These are phyloP conservation scores for Drosophila rubida DNA, from an alignment of 2,888 invertebrate species.

Conservation along the genomic window DNA sequence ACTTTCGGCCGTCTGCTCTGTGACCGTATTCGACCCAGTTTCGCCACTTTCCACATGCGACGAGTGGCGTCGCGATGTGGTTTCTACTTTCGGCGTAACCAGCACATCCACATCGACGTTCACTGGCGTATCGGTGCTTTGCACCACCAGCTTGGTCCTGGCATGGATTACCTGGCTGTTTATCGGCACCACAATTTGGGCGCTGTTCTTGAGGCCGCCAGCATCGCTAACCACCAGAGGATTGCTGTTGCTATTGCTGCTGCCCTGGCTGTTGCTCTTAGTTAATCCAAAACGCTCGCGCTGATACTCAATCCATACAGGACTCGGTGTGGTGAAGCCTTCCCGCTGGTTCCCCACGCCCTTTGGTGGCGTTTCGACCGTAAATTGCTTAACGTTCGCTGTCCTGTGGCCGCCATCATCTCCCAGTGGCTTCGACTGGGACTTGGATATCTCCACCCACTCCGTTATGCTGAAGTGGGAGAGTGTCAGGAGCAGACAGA, in stretches of 20 bases:
- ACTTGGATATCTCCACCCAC: slow-evolving; percentile 62
- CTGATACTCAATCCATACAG: slow-evolving; percentile 83
- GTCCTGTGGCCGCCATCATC: neutral
- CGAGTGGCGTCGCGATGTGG: slow-evolving; percentile 65
- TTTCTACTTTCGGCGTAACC: slow-evolving; percentile 63
- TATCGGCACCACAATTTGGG: slow-evolving; percentile 63
- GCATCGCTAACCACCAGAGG: slow-evolving; percentile 61
- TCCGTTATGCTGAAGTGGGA: slow-evolving; percentile 39
- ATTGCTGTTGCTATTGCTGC: slow-evolving; percentile 51
- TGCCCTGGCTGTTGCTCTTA: slow-evolving; percentile 5
- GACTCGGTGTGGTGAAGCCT: slow-evolving; percentile 73
- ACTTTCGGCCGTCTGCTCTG: slow-evolving; percentile 28
- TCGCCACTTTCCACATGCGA: slow-evolving; percentile 27
- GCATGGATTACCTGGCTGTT: slow-evolving; percentile 60
- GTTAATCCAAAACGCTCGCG: slow-evolving; percentile 75
- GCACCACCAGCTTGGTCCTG: slow-evolving; percentile 60
- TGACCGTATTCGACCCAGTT: slow-evolving; percentile 22
- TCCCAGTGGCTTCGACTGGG: slow-evolving; percentile 29
- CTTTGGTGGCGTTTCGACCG: slow-evolving; percentile 4
- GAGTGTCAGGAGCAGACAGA: slow-evolving; percentile 36
- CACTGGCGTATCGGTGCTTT: slow-evolving; percentile 23
- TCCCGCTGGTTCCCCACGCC: slow-evolving; percentile 9
- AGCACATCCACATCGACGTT: slow-evolving; percentile 36
- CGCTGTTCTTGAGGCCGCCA: slow-evolving; percentile 65
- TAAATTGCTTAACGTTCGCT: neutral